Base-by-base conservation (phyloP, 2,797 vertebrate species). In the Darevskia nairensis region DNA sequence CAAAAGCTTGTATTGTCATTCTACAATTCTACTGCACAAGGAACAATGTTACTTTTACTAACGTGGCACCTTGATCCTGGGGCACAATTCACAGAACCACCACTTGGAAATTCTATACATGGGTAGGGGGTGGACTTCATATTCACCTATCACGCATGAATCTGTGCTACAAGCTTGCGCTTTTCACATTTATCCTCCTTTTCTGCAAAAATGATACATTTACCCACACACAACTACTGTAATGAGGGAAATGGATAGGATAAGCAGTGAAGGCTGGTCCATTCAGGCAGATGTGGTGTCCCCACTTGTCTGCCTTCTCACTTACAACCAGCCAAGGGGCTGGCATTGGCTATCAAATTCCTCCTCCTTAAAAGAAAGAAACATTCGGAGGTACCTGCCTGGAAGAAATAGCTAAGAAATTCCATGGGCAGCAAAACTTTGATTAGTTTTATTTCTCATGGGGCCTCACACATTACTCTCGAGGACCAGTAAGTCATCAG, bases 21-120 rank as follows among this genome's bases (percentile, higher is more conserved):
- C 78, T 89, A 19, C 50, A 89, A 80, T 11, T 46, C 27, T 74
- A 79, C 27, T 88, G 25, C 21, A 29, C 44, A 82, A 77, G 66
- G 27, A 88, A 78, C 35, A 2, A 61, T 35, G 39, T n/a, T 71
- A 6, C 35, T n/a, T 82, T 44, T 66, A 32, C 44, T 21, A 84
- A 71, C 55, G 1, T n/a, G 66, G 29, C 39, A 41, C 75, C 61
- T 59, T 84, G 68, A 84, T 72, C 46, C 35, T 78, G 25, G 78
- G 46, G 8, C n/a, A 6, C 19, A 79, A 41, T 50, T 68, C 41
- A 69, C 21, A 71, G 27, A 27, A 68, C 2, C 27, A 39, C 35
- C 29, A 78, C 25, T 78, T 39, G 32, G 44, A 83, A 11, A 77
- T 25, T 71, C 4, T n/a, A 25, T 39, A 3, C 7, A 79, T 4